Conservation (phyloP, 2,113 vertebrate species). For the Eublepharis macularius region DNA sequence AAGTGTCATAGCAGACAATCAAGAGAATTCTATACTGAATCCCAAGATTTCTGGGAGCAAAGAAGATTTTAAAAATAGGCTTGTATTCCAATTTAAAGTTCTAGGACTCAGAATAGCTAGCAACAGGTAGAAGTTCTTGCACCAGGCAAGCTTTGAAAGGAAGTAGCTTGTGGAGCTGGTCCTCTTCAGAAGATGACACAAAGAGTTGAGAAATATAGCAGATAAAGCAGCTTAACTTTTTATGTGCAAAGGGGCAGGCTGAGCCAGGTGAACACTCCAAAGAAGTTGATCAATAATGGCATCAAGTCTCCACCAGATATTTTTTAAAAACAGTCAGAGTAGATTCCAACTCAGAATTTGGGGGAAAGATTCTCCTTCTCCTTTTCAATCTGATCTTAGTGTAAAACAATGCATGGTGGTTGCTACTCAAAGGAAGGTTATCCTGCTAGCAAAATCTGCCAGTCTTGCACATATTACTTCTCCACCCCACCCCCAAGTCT, state of each 20-base stretch:
- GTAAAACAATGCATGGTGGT: neutral
- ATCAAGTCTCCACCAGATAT: neutral
- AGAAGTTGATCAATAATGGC: neutral
- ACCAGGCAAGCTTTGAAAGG: neutral
- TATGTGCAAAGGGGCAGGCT: neutral
- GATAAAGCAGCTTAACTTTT: neutral
- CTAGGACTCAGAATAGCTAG: accelerated
- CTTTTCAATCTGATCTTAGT: constrained; percentile 36
- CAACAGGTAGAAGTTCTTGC: neutral
- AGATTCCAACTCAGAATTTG: constrained; percentile 30
- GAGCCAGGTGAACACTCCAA: neutral
- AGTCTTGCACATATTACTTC: constrained; percentile 10
- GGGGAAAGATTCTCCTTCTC: constrained; percentile 12
- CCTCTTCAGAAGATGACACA: neutral
- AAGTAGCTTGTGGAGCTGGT: neutral
- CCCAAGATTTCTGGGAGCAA: neutral
- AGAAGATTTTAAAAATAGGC: constrained; percentile 36
- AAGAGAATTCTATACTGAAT: constrained; percentile 21
- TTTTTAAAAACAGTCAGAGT: neutral
- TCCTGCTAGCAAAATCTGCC: neutral
- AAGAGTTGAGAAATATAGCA: neutral
- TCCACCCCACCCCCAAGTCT: constrained; percentile 40
- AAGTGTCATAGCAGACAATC: constrained; percentile 2
- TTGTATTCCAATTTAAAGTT: neutral
- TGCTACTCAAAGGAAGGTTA: neutral